Conservation (phyloP, 2,888 invertebrate species). For the Torymus tubicola region DNA sequence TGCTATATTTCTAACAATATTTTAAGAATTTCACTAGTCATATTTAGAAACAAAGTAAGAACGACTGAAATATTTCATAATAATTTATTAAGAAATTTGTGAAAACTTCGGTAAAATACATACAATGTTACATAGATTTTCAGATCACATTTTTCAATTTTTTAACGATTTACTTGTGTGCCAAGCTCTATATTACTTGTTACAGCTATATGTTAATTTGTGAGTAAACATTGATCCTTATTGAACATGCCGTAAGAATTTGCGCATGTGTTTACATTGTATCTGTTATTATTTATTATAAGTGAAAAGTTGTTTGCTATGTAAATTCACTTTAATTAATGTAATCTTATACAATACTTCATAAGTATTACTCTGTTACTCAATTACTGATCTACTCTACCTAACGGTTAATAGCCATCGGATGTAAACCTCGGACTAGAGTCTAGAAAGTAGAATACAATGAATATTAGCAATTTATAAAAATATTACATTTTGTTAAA, state of each 20-base stretch:
- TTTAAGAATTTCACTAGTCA: slow-evolving; percentile 17
- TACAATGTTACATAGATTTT: slow-evolving; percentile 27
- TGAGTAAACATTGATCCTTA: slow-evolving; percentile 12
- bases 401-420: slow-evolving; percentile 14
- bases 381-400: slow-evolving; percentile 22
- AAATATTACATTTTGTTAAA: slow-evolving; percentile 38
- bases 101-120: slow-evolving; percentile 1
- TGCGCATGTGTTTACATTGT: slow-evolving; percentile 24
- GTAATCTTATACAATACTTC: slow-evolving; percentile 27
- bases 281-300: slow-evolving; percentile 8
- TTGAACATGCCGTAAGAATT: not conserved
- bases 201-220: slow-evolving; percentile 11
- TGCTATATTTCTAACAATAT: slow-evolving; percentile 23
- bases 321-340: slow-evolving; percentile 23
- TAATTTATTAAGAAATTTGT: slow-evolving; percentile 48
- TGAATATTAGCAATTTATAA: slow-evolving; percentile 32
- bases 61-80: slow-evolving; percentile 43
- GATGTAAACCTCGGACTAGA: slow-evolving; percentile 17
- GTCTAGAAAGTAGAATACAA: slow-evolving; percentile 20
- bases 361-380: slow-evolving; percentile 38
- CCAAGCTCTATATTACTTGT: slow-evolving; percentile 22
- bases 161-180: slow-evolving; percentile 21
- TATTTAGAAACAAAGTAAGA: slow-evolving; percentile 26
- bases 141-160: slow-evolving; percentile 9
- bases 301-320: slow-evolving; percentile 15